Evolutionary conservation across 2,113 vertebrate genomes (phyloP).

Genomic region (Okapia johnstoni): DNA sequence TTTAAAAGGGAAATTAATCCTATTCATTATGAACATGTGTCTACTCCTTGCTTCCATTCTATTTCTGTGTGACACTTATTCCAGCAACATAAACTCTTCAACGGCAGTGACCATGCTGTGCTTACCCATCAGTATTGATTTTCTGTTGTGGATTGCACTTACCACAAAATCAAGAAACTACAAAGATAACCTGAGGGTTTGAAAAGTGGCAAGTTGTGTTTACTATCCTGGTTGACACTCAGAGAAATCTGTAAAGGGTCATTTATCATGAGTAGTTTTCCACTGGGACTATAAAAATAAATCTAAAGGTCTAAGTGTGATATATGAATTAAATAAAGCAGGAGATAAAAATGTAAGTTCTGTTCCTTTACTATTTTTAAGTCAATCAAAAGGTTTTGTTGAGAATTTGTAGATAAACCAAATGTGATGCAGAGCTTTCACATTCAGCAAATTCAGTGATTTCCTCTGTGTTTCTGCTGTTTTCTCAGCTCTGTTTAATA

Average conservation of each 20-base stretch:
- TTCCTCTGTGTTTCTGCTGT: neutral
- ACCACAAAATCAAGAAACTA: slow-evolving; percentile 40
- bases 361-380: neutral
- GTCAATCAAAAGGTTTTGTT: neutral
- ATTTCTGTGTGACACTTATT: neutral
- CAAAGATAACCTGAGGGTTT: slow-evolving; percentile 23
- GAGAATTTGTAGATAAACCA: neutral
- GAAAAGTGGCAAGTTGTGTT: slow-evolving; percentile 33
- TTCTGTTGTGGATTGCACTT: slow-evolving; percentile 27
- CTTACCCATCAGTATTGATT: slow-evolving; percentile 38
- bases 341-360: neutral
- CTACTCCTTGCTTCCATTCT: neutral
- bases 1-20: neutral
- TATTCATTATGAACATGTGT: neutral
- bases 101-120: neutral
- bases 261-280: slow-evolving; percentile 31
- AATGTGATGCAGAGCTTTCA: neutral
- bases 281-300: neutral
- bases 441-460: neutral
- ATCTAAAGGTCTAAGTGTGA: neutral
- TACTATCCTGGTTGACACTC: neutral
- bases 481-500: neutral
- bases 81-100: neutral
- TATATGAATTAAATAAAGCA: slow-evolving; percentile 23
- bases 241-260: neutral